Evolutionary conservation across 2,113 vertebrate genomes (phyloP).

Genomic region (Emydura subglobosa): DNA sequence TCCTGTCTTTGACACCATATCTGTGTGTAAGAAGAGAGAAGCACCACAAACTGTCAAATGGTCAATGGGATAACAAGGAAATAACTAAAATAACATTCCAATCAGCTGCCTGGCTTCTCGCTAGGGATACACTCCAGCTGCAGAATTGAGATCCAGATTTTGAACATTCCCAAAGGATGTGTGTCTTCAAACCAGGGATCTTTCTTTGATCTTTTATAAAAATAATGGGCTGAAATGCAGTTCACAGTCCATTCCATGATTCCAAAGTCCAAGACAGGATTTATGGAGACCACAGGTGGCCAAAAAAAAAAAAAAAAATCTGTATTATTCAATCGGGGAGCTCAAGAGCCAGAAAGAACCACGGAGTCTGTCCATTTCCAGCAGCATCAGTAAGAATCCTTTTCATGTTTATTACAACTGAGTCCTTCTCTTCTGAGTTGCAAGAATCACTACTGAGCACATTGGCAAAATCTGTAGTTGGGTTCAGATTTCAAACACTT

Average conservation of each 20-base stretch:
- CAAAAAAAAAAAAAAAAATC: neutral
- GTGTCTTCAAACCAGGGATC: neutral
- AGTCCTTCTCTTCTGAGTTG: accelerated
- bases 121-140: neutral
- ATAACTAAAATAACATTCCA: neutral
- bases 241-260: accelerated
- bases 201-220: accelerated
- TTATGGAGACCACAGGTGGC: neutral
- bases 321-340: too few relatives aligned
- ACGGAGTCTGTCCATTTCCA: neutral
- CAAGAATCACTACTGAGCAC: accelerated
- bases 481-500: neutral
- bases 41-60: neutral
- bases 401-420: accelerated
- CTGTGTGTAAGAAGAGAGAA: neutral
- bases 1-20: neutral
- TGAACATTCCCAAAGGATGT: neutral
- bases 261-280: accelerated
- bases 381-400: neutral
- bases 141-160: neutral
- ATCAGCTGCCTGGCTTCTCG: neutral
- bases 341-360: neutral
- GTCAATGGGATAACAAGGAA: neutral
- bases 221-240: accelerated
- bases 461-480: accelerated